A percentile compares a stretch with the other conserved stretches of the same genome.
phyloP scores from a whole-genome alignment of 92 coral and sea anemone genomes.

The Phymanthus crucifer region DNA sequence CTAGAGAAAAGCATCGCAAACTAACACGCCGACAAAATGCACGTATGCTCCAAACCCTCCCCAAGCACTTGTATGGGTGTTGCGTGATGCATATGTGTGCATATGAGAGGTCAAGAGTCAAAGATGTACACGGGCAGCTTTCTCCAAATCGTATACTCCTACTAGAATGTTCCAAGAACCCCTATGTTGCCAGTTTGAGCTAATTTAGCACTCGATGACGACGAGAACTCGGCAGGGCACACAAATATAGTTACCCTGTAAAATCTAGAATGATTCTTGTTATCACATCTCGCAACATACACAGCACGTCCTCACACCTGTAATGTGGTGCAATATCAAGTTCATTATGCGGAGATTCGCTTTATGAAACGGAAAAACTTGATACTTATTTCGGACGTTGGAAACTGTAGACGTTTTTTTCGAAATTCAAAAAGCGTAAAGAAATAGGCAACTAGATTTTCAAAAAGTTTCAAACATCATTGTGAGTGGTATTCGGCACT shows the following conservation, averaged over 20 bases:
- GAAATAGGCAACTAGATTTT: too few relatives aligned
- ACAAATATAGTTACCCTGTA: not conserved
- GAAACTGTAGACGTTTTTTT: too few relatives aligned
- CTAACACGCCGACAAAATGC: not conserved
- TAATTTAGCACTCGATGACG: constrained; percentile 1
- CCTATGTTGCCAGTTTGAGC: not conserved
- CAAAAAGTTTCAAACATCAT: too few relatives aligned
- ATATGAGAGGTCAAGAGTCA: not conserved
- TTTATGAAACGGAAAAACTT: too few relatives aligned
- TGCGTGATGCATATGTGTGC: not conserved
- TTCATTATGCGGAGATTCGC: too few relatives aligned
- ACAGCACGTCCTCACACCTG: too few relatives aligned
- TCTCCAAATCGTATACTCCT: not conserved
- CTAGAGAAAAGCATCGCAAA: not conserved
- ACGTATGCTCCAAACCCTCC: not conserved
- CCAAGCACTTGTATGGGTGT: not conserved
- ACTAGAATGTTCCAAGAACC: constrained; percentile 1
- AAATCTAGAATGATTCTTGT: not conserved
- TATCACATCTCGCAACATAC: not conserved
- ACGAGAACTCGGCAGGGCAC: not conserved
- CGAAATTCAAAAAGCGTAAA: too few relatives aligned
- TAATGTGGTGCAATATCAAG: too few relatives aligned
- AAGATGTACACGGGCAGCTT: not conserved
- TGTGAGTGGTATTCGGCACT: too few relatives aligned
- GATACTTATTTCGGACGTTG: too few relatives aligned